Conservation (phyloP, 2,888 invertebrate genomes). For the Creontiades dilutus region DNA sequence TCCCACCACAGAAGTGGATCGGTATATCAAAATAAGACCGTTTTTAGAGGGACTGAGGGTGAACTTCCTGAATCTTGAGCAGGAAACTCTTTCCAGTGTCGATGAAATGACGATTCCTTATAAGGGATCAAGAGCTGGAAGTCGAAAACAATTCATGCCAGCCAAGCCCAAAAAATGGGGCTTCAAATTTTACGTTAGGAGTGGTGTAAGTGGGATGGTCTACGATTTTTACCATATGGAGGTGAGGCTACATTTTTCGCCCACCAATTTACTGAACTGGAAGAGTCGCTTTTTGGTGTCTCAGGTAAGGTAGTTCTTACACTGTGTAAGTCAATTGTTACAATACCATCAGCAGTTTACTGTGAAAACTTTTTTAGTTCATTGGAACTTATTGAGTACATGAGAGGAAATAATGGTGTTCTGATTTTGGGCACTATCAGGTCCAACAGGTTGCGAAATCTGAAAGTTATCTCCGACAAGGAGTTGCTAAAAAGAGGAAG, state of each 20-base stretch:
- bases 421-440: constrained; percentile 69
- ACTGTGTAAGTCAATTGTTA: background rate
- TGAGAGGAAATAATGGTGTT: constrained; percentile 70
- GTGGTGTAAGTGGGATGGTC: constrained; percentile 77
- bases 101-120: constrained; percentile 74
- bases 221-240: constrained; percentile 76
- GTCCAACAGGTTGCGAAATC: constrained; percentile 62
- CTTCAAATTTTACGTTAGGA: no score
- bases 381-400: constrained; percentile 60
- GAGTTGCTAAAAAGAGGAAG: constrained; percentile 68
- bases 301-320: background rate
- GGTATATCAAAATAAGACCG: background rate
- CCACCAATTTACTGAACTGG: background rate
- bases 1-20: constrained; percentile 11
- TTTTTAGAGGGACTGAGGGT: background rate
- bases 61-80: background rate
- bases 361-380: constrained; percentile 51
- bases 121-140: constrained; percentile 77
- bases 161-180: constrained; percentile 78
- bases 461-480: constrained; percentile 68
- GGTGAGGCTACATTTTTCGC: constrained; percentile 76
- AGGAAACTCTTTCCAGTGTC: constrained; percentile 13
- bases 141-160: constrained; percentile 77
- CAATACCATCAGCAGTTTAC: background rate
- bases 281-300: background rate